Evolutionary conservation across 2,113 vertebrate genomes (phyloP), one percentile per base, ranked within the genome.

Genomic region (Puffinus mauretanicus): DNA sequence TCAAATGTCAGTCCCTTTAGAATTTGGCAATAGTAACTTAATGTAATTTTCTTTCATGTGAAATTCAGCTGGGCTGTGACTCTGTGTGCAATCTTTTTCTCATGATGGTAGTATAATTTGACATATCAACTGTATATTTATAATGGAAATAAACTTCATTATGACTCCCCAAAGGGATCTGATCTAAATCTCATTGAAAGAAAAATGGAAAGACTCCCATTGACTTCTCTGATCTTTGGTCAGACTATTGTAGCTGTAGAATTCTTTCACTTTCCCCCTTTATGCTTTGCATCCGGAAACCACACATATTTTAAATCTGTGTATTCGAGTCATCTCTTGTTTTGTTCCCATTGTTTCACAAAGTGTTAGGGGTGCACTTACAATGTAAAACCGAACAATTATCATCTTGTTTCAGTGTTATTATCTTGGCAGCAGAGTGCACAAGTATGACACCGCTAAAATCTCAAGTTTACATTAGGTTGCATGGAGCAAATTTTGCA

Each of bases 121-220:
- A 93, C 79, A 24, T 94, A 95, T 95, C 83, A 87, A 51, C 72
- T 82, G 83, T 89, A 58, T 95, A 94, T 96, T 96, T 95, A 92
- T 70, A 95, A 87, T 95, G 87, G 81, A 94, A 97, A 93, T 93
- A 95, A 97, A 96, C 64, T 70, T 95, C 70, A 65, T 96, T 93
- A 91, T 64, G 78, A 73, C 62, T 96, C 82, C 94, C 95, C 82
- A 80, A 91, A 96, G 89, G 84, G 81, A 85, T 82, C 66, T 90
- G 95, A 96, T 86, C 75, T 95, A 96, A 96, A 95, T 93, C 91
- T 76, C 64, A 75, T 25, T 55, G 47, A 95, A 96, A 93, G 78
- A 93, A 95, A 90, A 95, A 93, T 87, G 65, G 77, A 93, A 93
- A 82, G 78, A 20, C 66, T 96, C 93, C 58, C 91, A 82, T 21